Conservation (phyloP, 2,113 vertebrate genomes). For the Semicossyphus pulcher region DNA sequence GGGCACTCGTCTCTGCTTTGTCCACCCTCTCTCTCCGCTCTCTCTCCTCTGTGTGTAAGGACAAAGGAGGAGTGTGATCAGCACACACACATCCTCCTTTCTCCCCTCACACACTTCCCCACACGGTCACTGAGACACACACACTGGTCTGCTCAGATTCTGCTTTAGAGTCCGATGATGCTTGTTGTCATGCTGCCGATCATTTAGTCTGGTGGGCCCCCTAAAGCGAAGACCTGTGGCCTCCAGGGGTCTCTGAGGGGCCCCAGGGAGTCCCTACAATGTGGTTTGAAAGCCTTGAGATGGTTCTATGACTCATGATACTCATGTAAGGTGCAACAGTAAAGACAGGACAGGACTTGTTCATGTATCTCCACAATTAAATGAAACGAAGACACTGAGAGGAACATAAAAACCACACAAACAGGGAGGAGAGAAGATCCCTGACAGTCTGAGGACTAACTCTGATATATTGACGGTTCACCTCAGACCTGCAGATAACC, state of each 20-base stretch:
- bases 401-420: too few species aligned
- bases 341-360: too few species aligned
- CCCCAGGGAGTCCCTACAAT: not conserved
- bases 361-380: too few species aligned
- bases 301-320: not conserved
- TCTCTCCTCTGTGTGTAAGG: not conserved
- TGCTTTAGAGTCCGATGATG: not conserved
- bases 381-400: too few species aligned
- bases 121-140: not conserved
- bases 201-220: not conserved
- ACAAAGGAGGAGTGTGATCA: constrained; percentile 17
- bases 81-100: constrained; percentile 6
- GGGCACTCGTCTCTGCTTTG: constrained; percentile 11
- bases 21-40: not conserved
- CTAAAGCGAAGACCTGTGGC: not conserved
- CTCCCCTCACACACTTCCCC: not conserved
- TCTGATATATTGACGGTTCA: not conserved
- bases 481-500: constrained; percentile 26
- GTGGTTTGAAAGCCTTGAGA: too few species aligned
- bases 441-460: not conserved
- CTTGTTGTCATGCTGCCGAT: not conserved
- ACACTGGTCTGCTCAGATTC: not conserved
- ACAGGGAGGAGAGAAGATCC: too few species aligned
- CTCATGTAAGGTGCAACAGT: too few species aligned
- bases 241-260: not conserved